Evolutionary conservation across 2,797 vertebrate species (phyloP).

Genomic region (Takifugu rubripes): DNA sequence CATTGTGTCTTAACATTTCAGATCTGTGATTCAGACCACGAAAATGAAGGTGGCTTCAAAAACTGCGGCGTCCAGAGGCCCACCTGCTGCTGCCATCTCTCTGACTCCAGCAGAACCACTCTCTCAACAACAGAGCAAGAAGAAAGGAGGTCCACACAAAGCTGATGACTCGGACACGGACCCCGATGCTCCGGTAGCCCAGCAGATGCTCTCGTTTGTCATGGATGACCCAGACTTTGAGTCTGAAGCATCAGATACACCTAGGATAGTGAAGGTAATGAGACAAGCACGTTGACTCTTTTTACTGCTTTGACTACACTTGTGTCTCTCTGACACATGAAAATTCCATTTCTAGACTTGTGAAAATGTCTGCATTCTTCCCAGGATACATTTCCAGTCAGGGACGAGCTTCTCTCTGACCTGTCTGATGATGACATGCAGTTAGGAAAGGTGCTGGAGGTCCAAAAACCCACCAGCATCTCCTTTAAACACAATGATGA

Average conservation of each 20-base stretch:
- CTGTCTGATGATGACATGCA: constrained; percentile 83
- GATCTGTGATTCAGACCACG: constrained; percentile 70
- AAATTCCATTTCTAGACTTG: too few species aligned
- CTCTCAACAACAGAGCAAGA: constrained; percentile 46
- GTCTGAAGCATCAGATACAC: constrained; percentile 84
- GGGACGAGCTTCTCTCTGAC: constrained; percentile 87
- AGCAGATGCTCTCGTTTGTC: constrained; percentile 94
- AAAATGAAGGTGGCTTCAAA: constrained; percentile 59
- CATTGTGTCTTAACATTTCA: constrained; percentile 43
- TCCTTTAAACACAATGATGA: constrained; percentile 84
- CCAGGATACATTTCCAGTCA: constrained; percentile 82
- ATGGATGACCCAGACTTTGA: constrained; percentile 98
- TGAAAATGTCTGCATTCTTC: neutral
- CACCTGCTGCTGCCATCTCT: constrained; percentile 50
- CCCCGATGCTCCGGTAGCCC: constrained; percentile 82
- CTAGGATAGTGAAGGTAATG: constrained; percentile 70
- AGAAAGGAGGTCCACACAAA: constrained; percentile 58
- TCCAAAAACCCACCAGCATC: constrained; percentile 68
- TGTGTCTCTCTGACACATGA: too few species aligned
- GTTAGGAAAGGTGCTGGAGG: constrained; percentile 57
- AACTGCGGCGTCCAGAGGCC: constrained; percentile 46
- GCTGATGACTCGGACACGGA: constrained; percentile 85
- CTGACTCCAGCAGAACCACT: constrained; percentile 47
- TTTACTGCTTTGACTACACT: too few species aligned
- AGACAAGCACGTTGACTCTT: too few species aligned